These are phyloP conservation scores for Sitophilus oryzae DNA, from an alignment of 1,140 invertebrate species.

Conservation along the genomic window DNA sequence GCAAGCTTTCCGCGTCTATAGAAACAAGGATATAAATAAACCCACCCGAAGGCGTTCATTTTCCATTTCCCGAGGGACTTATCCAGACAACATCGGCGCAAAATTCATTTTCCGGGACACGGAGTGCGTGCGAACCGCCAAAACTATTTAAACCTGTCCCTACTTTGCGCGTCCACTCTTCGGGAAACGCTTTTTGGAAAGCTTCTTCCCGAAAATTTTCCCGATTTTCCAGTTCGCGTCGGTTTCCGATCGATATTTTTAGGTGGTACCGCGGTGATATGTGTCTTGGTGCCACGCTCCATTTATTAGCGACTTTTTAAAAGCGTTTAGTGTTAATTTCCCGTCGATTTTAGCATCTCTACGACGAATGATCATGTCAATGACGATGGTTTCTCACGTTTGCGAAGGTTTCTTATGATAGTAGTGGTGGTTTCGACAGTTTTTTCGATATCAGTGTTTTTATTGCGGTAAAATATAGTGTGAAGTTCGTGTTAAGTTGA, in stretches of 20 bases:
- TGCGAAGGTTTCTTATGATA: neutral
- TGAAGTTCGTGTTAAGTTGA: neutral
- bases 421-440: neutral
- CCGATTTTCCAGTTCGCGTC: constrained; percentile 24
- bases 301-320: constrained; percentile 11
- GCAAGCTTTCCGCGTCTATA: too few relatives aligned
- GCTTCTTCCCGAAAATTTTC: too few relatives aligned
- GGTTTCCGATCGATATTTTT: constrained; percentile 21
- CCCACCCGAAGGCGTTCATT: too few relatives aligned
- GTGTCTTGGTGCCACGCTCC: constrained; percentile 5
- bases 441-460: neutral
- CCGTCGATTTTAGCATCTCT: neutral
- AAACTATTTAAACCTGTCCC: too few relatives aligned
- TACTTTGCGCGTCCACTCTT: too few relatives aligned
- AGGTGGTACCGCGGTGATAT: neutral
- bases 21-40: too few relatives aligned
- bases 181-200: too few relatives aligned
- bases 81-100: too few relatives aligned
- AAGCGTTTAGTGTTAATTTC: neutral
- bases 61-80: too few relatives aligned
- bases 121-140: too few relatives aligned
- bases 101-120: too few relatives aligned
- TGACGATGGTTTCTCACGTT: neutral
- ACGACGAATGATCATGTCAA: neutral
- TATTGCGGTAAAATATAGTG: too few relatives aligned